These are phyloP conservation scores for Solen grandis DNA, from an alignment of 1,140 invertebrate genomes.

Conservation along the genomic window DNA sequence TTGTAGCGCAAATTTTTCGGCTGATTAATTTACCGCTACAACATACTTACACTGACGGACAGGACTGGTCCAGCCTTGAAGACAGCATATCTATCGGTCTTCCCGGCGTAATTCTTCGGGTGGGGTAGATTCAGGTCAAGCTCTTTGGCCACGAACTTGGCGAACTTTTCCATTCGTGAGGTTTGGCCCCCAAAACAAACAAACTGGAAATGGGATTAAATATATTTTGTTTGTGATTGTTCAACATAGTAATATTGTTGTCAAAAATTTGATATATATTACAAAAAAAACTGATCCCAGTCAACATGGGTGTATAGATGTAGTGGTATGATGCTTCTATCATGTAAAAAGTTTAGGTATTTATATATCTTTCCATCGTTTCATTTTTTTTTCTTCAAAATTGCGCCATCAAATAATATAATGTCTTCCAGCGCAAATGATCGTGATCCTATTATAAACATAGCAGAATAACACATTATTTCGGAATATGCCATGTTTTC, in stretches of 20 bases:
- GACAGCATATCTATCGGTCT: conserved; percentile 88
- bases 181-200: conserved; percentile 98
- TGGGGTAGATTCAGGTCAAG: conserved; percentile 38
- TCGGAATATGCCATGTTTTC: no score
- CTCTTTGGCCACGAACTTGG: conserved; percentile 53
- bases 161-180: conserved; percentile 94
- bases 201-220: conserved; percentile 86
- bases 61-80: conserved; percentile 97
- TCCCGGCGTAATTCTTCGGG: conserved; percentile 58
- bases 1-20: no score
- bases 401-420: no score
- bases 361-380: no score
- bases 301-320: no score
- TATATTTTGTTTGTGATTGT: background rate
- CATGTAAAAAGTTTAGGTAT: background rate
- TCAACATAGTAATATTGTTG: conserved; percentile 56
- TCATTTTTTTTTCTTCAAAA: no score
- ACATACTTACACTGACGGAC: conserved; percentile 88
- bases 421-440: no score
- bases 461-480: no score
- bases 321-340: background rate
- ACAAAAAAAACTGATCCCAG: background rate
- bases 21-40: no score
- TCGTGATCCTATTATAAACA: no score
- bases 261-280: background rate